Evolutionary conservation across 2,113 vertebrate genomes (phyloP).

Genomic region (Setophaga petechia): DNA sequence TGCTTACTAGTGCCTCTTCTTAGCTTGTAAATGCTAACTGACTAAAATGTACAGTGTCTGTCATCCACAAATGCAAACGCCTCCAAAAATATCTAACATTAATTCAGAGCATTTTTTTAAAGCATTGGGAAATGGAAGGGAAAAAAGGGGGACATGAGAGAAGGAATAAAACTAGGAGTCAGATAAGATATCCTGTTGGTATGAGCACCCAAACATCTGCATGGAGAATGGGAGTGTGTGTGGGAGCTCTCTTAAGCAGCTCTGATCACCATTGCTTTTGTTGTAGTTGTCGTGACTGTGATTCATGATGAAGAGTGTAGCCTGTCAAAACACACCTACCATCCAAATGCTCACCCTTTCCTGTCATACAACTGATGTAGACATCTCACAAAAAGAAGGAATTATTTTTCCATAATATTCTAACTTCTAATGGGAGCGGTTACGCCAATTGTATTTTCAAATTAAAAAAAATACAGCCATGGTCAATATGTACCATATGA

Average conservation of each 20-base stretch:
- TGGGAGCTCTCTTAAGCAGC: neutral
- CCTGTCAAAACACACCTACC: slow-evolving; percentile 24
- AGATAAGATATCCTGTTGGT: neutral
- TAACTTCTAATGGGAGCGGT: neutral
- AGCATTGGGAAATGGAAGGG: neutral
- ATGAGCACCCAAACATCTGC: neutral
- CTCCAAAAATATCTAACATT: neutral
- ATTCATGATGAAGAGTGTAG: neutral
- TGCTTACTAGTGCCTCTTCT: neutral
- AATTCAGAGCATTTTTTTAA: neutral
- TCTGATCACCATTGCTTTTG: neutral
- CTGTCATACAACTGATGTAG: neutral
- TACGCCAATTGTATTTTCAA: neutral
- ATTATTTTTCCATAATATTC: neutral
- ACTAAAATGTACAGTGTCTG: neutral
- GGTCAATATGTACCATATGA: neutral
- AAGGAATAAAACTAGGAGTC: neutral
- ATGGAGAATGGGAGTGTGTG: neutral
- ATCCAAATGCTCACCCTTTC: neutral
- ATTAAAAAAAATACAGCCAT: neutral
- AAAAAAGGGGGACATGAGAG: neutral
- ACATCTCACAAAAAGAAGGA: neutral
- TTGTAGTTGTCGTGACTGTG: neutral
- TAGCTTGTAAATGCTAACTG: neutral
- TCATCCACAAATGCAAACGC: neutral